phyloP scores from a whole-genome alignment of 1,140 invertebrate genomes.

The Amphibalanus amphitrite region DNA sequence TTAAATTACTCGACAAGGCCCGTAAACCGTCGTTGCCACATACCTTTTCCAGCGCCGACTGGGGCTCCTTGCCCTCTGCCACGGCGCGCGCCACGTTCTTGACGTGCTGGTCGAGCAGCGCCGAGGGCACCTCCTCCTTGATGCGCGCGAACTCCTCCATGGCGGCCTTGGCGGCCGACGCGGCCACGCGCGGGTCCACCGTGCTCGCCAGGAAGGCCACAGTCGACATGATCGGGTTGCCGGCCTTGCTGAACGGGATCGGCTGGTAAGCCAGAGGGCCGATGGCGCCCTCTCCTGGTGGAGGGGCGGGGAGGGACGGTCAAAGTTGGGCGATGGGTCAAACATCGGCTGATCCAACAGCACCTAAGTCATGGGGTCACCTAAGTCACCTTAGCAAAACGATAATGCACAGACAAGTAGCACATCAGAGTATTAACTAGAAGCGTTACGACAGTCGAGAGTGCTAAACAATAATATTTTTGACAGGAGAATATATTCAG shows the following conservation, averaged over 20 bases:
- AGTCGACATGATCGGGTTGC: constrained; percentile 99
- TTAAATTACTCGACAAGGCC: constrained; percentile 8
- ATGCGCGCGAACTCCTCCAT: constrained; percentile 88
- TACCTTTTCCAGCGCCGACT: constrained; percentile 26
- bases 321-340: too few relatives aligned
- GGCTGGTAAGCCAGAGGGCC: constrained; percentile 94
- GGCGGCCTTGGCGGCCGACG: constrained; percentile 90
- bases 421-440: too few relatives aligned
- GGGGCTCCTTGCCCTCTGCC: constrained; percentile 59
- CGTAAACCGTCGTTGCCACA: neutral
- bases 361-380: too few relatives aligned
- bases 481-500: too few relatives aligned
- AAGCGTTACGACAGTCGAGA: too few relatives aligned
- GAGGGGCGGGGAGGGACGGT: too few relatives aligned
- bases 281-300: constrained; percentile 40
- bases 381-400: too few relatives aligned
- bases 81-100: constrained; percentile 78
- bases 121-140: constrained; percentile 90
- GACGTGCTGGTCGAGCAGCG: constrained; percentile 85
- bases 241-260: constrained; percentile 90
- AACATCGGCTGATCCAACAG: too few relatives aligned
- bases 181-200: constrained; percentile 91
- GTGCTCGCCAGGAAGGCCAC: constrained; percentile 97
- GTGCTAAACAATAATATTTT: too few relatives aligned
- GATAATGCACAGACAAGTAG: too few relatives aligned